These are phyloP conservation scores for Mamestra configurata DNA, from an alignment of 1,140 invertebrate species.

Conservation along the genomic window DNA sequence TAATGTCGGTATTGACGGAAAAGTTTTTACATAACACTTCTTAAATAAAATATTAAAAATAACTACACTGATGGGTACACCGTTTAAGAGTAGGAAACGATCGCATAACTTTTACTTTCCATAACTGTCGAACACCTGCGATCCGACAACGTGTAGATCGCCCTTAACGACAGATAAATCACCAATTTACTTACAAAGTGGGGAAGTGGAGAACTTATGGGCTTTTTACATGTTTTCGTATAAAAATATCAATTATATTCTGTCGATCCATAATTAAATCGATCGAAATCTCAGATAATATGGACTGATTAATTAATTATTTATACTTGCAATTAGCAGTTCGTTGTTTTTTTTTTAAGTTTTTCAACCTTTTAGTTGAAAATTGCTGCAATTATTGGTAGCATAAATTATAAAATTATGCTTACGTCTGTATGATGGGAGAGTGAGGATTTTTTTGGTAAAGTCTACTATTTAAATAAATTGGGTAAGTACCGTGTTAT, in stretches of 20 bases:
- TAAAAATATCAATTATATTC: conserved; percentile 38
- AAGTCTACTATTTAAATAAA: too few relatives aligned
- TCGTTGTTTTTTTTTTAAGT: conserved; percentile 7
- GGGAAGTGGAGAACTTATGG: conserved; percentile 10
- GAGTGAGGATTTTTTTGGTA: too few relatives aligned
- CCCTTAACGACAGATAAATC: conserved; percentile 28
- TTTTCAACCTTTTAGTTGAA: conserved; percentile 7
- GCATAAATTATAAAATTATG: neutral
- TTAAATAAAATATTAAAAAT: neutral
- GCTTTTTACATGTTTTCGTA: conserved; percentile 28
- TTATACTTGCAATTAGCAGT: conserved; percentile 27
- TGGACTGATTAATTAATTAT: conserved; percentile 43
- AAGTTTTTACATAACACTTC: neutral
- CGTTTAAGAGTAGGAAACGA: neutral
- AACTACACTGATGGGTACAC: neutral
- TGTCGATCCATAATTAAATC: conserved; percentile 30
- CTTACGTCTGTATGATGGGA: too few relatives aligned
- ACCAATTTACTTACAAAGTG: neutral
- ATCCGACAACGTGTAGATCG: conserved; percentile 6
- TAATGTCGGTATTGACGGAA: too few relatives aligned
- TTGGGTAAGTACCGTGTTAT: too few relatives aligned
- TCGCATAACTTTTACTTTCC: conserved; percentile 17
- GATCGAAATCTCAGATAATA: conserved; percentile 34
- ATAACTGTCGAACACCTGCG: conserved; percentile 2
- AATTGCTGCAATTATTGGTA: conserved; percentile 7